phyloP scores from a whole-genome alignment of 2,113 vertebrate genomes.

The Craseonycteris thonglongyai region DNA sequence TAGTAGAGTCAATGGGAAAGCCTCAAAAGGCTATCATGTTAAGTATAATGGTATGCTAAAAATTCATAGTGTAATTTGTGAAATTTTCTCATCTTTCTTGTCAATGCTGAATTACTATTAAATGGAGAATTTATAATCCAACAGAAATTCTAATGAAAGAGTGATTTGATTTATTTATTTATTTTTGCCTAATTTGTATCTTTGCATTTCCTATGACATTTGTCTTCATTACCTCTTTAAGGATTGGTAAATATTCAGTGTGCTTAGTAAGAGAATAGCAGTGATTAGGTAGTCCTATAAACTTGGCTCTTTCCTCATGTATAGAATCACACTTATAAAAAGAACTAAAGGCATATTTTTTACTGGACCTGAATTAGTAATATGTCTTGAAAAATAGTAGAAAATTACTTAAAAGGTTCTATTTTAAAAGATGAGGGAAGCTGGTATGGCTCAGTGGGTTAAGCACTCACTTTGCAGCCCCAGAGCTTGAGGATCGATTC shows the following conservation, averaged over 20 bases:
- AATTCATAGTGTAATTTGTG: not conserved
- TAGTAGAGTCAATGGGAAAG: not conserved
- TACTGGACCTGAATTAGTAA: not conserved
- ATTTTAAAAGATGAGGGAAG: not conserved
- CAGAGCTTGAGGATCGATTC: too few species aligned
- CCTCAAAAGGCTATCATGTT: not conserved
- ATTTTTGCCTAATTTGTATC: not conserved
- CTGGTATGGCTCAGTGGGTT: too few species aligned
- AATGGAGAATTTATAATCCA: not conserved
- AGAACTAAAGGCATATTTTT: not conserved
- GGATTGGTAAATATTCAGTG: not conserved
- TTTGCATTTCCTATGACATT: slow-evolving; percentile 20
- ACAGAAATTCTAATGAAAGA: not conserved
- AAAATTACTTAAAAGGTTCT: not conserved
- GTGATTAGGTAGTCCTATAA: not conserved
- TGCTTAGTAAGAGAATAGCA: not conserved
- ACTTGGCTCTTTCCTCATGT: not conserved
- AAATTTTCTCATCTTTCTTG: slow-evolving; percentile 18
- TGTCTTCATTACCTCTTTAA: not conserved
- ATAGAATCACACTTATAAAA: not conserved
- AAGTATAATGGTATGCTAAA: not conserved
- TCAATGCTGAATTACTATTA: slow-evolving; percentile 1
- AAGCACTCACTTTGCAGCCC: too few species aligned
- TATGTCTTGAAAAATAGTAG: not conserved
- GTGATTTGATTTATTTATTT: not conserved